These are phyloP conservation scores for Epizoanthus illoricatus DNA, from an alignment of 92 coral and sea anemone species.

Conservation along the genomic window DNA sequence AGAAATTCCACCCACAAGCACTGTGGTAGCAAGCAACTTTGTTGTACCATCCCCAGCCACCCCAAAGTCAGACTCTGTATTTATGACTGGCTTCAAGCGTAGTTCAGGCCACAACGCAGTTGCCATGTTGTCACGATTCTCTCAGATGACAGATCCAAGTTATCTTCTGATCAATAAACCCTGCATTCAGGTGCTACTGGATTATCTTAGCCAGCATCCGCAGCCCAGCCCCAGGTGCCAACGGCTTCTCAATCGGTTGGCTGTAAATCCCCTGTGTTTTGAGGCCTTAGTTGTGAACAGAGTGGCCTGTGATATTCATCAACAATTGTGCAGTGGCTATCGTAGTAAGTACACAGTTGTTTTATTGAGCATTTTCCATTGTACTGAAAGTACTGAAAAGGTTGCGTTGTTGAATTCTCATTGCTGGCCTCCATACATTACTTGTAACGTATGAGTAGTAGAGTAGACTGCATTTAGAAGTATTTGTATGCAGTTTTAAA, in stretches of 20 bases:
- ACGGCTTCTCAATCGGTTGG: conserved; percentile 69
- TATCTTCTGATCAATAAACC: conserved; percentile 62
- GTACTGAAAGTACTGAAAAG: conserved; percentile 19
- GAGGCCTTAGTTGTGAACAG: conserved; percentile 67
- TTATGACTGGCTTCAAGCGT: conserved; percentile 37
- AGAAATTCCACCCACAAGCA: background rate
- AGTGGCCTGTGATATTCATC: conserved; percentile 72
- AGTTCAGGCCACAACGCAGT: conserved; percentile 72
- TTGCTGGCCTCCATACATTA: background rate
- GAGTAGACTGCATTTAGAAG: too few relatives aligned
- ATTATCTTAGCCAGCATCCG: conserved; percentile 55
- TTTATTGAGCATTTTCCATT: background rate
- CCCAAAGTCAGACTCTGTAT: conserved; percentile 30
- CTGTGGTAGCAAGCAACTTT: background rate
- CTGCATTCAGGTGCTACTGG: conserved; percentile 74
- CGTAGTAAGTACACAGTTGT: conserved; percentile 26
- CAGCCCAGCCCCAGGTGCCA: conserved; percentile 83
- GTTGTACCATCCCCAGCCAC: background rate
- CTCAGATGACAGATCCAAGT: conserved; percentile 81
- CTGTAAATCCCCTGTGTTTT: conserved; percentile 68
- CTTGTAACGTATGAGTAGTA: too few relatives aligned
- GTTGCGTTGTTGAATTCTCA: background rate
- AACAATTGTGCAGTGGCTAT: conserved; percentile 71
- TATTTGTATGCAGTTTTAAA: too few relatives aligned
- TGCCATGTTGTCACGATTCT: conserved; percentile 75